phyloP scores from a whole-genome alignment of 2,797 vertebrate species.

The Aulostomus chinensis region DNA sequence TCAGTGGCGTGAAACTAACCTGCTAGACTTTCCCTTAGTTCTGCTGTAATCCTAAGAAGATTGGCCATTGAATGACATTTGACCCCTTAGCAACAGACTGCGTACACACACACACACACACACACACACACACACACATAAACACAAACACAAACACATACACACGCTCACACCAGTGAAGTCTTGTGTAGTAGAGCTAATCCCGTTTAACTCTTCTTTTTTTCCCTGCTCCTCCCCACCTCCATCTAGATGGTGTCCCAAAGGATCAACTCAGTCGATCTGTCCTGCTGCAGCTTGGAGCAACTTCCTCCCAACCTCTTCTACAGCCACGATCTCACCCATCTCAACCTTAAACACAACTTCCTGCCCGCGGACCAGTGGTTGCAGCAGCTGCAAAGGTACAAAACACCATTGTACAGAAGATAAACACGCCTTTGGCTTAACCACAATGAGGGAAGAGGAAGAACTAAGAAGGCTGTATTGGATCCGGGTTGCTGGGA shows the following conservation, averaged over 20 bases:
- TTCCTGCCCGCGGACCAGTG: conserved; percentile 86
- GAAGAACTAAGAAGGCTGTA: conserved; percentile 2
- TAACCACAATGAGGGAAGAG: background rate
- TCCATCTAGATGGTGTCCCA: conserved; percentile 91
- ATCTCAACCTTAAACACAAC: conserved; percentile 98
- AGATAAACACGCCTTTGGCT: conserved; percentile 27
- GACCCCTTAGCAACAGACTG: conserved; percentile 27
- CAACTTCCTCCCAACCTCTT: conserved; percentile 93
- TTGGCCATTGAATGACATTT: conserved; percentile 54
- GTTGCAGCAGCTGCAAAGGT: conserved; percentile 93
- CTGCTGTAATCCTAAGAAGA: conserved; percentile 61
- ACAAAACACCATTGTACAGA: conserved; percentile 26
- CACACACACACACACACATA: conserved; percentile 12
- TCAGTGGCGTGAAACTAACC: conserved; percentile 9
- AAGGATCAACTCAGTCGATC: conserved; percentile 95
- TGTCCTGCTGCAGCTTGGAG: conserved; percentile 96
- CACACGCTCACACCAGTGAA: conserved; percentile 17
- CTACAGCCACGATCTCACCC: conserved; percentile 98
- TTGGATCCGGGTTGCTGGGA: background rate
- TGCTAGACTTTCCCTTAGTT: conserved; percentile 38
- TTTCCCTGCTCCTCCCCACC: conserved; percentile 1
- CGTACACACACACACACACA: conserved; percentile 15
- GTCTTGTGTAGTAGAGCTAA: conserved; percentile 37
- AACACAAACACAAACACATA: conserved; percentile 14
- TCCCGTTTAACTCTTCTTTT: conserved; percentile 46